A percentile compares a stretch with the other conserved stretches of the same genome.
Evolutionary conservation across 2,888 invertebrate genomes (phyloP).

Genomic region (Mycalesis mineus): DNA sequence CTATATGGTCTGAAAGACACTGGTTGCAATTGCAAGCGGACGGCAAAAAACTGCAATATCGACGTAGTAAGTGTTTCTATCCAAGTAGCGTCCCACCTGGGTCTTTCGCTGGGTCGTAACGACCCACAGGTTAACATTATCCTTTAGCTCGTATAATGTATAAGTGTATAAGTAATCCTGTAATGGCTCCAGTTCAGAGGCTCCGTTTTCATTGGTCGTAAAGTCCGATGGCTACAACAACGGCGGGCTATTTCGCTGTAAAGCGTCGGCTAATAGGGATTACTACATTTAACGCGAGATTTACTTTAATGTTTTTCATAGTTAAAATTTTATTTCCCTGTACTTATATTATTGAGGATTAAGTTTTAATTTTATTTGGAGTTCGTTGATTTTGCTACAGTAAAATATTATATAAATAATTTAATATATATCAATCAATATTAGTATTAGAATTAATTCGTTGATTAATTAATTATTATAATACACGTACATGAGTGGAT

Average conservation of each 20-base stretch:
- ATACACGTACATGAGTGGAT: too few relatives aligned
- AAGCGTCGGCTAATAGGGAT: constrained; percentile 69
- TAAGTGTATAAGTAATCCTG: constrained; percentile 60
- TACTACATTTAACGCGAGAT: constrained; percentile 50
- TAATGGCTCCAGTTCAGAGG: constrained; percentile 61
- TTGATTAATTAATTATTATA: too few relatives aligned
- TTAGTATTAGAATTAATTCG: too few relatives aligned
- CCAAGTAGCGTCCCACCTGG: constrained; percentile 14
- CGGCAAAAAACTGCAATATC: too few relatives aligned
- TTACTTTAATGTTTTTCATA: constrained; percentile 33
- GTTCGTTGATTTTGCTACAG: not conserved
- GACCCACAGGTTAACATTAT: constrained; percentile 27
- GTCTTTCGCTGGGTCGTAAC: constrained; percentile 24
- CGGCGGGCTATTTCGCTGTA: constrained; percentile 62
- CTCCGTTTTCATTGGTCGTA: constrained; percentile 70
- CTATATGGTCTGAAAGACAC: too few relatives aligned
- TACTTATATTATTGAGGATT: constrained; percentile 24
- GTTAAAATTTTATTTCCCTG: constrained; percentile 30
- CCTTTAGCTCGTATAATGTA: constrained; percentile 27
- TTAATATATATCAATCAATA: too few relatives aligned
- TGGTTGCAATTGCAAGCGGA: too few relatives aligned
- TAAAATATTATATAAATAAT: not conserved
- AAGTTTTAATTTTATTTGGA: not conserved
- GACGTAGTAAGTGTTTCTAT: constrained; percentile 5
- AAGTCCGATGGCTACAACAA: constrained; percentile 63